Conservation (phyloP, 2,797 vertebrate species). For the Hemibagrus guttatus region DNA sequence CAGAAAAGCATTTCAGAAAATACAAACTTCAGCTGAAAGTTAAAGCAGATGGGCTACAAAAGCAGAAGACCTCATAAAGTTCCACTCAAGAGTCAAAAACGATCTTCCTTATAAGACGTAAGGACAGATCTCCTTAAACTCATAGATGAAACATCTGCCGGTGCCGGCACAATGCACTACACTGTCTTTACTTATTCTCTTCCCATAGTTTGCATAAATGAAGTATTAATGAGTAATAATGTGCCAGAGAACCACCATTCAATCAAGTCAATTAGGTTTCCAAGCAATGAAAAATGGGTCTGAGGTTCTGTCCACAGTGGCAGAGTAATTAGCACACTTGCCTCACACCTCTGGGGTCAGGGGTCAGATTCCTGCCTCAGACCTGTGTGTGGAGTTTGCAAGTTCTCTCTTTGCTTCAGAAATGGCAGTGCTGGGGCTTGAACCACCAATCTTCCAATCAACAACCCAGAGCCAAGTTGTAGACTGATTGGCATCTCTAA, state of each 20-base stretch:
- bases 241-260: not conserved
- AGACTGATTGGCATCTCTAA: no score
- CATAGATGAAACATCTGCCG: not conserved
- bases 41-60: not conserved
- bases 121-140: not conserved
- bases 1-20: not conserved
- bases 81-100: not conserved
- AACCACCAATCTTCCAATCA: no score
- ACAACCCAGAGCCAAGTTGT: no score
- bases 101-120: not conserved
- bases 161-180: not conserved
- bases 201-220: not conserved
- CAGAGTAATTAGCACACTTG: no score
- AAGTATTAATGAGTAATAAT: not conserved
- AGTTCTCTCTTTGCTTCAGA: no score
- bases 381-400: no score
- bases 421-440: no score
- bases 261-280: not conserved
- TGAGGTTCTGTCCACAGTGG: not conserved
- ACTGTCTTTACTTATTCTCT: not conserved
- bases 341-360: no score
- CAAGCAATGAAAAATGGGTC: not conserved
- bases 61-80: not conserved
- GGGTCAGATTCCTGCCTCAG: no score
- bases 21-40: not conserved